Base-by-base conservation (phyloP, 2,797 vertebrate species). In the Echeneis naucrates region DNA sequence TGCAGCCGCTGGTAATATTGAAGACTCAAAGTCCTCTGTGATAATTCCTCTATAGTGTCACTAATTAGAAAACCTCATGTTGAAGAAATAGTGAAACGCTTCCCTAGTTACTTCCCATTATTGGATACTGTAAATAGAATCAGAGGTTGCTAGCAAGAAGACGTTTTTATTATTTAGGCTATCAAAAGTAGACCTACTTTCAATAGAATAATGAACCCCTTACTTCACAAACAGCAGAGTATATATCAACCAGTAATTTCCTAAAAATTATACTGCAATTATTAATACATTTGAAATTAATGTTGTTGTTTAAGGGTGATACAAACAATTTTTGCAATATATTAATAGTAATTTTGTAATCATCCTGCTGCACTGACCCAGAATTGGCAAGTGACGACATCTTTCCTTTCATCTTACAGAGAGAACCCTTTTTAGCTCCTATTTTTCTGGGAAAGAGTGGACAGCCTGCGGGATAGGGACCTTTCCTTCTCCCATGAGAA, bases 61-160 rank as follows among this genome's bases (percentile, higher is more conserved):
- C 59, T 67, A 80, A 90, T 88, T 86, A 84, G 72, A 79, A 83
- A 81, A 64, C 44, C 72, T 70, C 62, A 26, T 24, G 21, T 70
- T 30, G 54, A 77, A 79, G 51, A 68, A 78, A 72, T n/a, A 56
- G 76, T 65, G 61, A 87, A 84, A 67, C 64, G 73, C 37, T 74
- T 56, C 44, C 35, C 61, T 16, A 53, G 75, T 89, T 81, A 75
- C 76, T 27, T 77, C 53, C 57, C 74, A 35, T 23, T 54, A 33
- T 21, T 80, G 51, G 48, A 67, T 53, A 54, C 16, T 62, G 53
- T 12, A 42, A 89, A 84, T 77, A 83, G 67, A 72, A 72, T 85
- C 82, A 78, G 45, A 79, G 27, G 38, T 23, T 26, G 10, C 23
- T 30, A 67, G 21, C 16, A 72, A 85, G 40, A 74, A 17, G 5